Evolutionary conservation across 2,113 vertebrate genomes (phyloP), one percentile per base, ranked within the genome.

Genomic region (Nymphicus hollandicus): DNA sequence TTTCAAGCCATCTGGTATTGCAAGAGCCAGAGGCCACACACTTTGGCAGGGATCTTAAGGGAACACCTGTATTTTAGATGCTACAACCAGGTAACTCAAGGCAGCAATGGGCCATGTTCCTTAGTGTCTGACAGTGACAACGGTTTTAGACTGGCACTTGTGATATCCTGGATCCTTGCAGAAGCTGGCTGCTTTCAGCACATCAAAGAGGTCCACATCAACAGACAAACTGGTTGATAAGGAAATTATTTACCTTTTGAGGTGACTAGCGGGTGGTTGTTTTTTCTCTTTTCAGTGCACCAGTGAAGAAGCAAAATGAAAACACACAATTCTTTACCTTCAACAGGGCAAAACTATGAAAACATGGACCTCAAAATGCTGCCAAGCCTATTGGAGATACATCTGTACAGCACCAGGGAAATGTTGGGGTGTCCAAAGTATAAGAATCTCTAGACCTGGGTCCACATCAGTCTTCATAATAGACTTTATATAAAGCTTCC

Each of bases 11-110:
- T 12, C 43, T 65, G 56, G 17, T 87, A 56, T 19, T 79, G 79
- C 73, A 80, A 78, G 63, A 94, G 71, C 71, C 82, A 88, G 88
- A 90, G 76, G 85, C 89, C 76, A 88, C 52, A 70, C 18, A 15
- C 76, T 73, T 58, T 63, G 58, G 85, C 84, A 94, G 43, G 64
- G 64, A 68, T 50, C 60, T 84, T 58, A 55, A 55, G 29, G 33
- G 22, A 73, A 44, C 47, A 64, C 79, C 52, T 71, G 44, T 50
- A 37, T 55, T 81, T 65, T 47, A 63, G 46, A 49, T 33, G 46
- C 61, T 69, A 8, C 35, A 50, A 22, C 7, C 23, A 53, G 31
- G 39, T 52, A 64, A 64, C 49, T 60, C 41, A 47, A 77, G 50
- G 44, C 80, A 79, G 55, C 31, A 49, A 44, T 7, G 39, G 43